phyloP scores from a whole-genome alignment of 2,888 invertebrate genomes.

The Acanthosepion pharaonis region DNA sequence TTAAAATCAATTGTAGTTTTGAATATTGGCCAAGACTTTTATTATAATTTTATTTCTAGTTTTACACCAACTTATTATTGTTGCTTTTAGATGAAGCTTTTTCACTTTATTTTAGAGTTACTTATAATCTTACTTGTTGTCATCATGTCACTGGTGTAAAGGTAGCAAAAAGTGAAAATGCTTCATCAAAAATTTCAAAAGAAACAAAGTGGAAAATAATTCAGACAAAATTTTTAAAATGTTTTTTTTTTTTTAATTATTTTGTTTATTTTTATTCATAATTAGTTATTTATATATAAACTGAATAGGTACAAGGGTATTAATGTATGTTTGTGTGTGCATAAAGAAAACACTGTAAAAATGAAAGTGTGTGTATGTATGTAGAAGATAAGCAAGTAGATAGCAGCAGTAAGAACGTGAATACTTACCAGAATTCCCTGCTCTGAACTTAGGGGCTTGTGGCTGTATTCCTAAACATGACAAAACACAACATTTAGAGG shows the following conservation, averaged over 20 bases:
- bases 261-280: not conserved
- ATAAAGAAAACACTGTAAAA: not conserved
- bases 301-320: not conserved
- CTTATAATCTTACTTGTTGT: not conserved
- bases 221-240: too few species aligned
- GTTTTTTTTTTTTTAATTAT: not conserved
- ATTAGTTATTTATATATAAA: not conserved
- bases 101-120: too few species aligned
- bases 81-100: too few species aligned
- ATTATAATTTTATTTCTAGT: not conserved
- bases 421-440: conserved; percentile 41
- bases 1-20: not conserved
- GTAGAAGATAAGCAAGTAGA: not conserved
- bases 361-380: too few species aligned
- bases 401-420: not conserved
- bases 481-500: conserved; percentile 47
- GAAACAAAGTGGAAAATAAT: too few species aligned
- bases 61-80: not conserved
- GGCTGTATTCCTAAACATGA: conserved; percentile 40
- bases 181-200: too few species aligned
- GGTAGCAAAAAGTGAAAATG: not conserved
- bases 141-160: not conserved
- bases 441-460: conserved; percentile 44
- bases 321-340: not conserved
- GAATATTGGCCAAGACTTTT: not conserved